These are phyloP conservation scores for Brachyopa scutellaris DNA, from an alignment of 2,888 invertebrate genomes.

Conservation along the genomic window DNA sequence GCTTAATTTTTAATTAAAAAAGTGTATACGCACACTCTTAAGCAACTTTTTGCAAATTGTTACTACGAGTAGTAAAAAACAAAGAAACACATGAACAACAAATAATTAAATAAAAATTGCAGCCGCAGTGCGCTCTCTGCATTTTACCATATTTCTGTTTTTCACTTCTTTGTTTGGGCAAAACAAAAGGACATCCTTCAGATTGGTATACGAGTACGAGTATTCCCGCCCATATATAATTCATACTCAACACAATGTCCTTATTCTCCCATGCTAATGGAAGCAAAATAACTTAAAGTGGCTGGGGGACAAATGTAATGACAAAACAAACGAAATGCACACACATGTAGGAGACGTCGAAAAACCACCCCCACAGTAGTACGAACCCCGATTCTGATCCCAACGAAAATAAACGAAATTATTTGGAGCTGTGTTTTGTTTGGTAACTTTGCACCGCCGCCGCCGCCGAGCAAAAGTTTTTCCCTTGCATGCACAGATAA, in stretches of 20 bases:
- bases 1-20: too few species aligned
- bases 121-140: conserved; percentile 30
- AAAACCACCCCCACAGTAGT: conserved; percentile 9
- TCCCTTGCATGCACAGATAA: conserved; percentile 70
- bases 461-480: conserved; percentile 61
- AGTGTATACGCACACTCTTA: too few species aligned
- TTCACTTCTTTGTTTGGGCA: conserved; percentile 49
- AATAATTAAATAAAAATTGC: conserved; percentile 39
- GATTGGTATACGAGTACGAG: too few species aligned
- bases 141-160: conserved; percentile 50
- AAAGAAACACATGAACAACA: too few species aligned
- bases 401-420: conserved; percentile 53
- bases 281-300: conserved; percentile 68
- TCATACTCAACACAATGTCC: conserved; percentile 61
- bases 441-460: conserved; percentile 65
- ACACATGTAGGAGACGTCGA: conserved; percentile 67
- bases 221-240: conserved; percentile 54
- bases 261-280: conserved; percentile 64
- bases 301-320: conserved; percentile 72
- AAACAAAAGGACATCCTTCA: conserved; percentile 61
- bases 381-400: background rate
- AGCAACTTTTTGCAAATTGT: background rate
- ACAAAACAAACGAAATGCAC: conserved; percentile 72
- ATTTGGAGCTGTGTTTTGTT: conserved; percentile 71
- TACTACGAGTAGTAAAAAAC: background rate